phyloP scores from a whole-genome alignment of 2,113 vertebrate genomes.

The Perccottus glenii region DNA sequence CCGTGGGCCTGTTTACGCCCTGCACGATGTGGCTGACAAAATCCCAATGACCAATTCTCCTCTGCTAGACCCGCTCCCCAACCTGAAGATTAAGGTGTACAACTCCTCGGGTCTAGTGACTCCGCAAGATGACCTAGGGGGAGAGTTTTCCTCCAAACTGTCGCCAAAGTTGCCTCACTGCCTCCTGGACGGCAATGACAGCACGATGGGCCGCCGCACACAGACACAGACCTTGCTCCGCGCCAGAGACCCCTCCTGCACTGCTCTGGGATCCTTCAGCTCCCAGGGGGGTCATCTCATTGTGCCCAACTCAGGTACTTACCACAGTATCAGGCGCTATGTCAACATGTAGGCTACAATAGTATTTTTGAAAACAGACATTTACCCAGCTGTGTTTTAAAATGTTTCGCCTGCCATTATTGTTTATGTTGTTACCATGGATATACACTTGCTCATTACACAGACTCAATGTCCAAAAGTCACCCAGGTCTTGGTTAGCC shows the following conservation, averaged over 20 bases:
- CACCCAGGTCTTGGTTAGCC: no score
- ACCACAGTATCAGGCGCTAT: neutral
- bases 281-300: slow-evolving; percentile 94
- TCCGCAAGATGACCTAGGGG: slow-evolving; percentile 90
- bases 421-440: no score
- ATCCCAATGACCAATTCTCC: slow-evolving; percentile 99
- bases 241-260: slow-evolving; percentile 91
- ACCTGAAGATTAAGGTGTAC: slow-evolving; percentile 98
- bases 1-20: slow-evolving; percentile 93
- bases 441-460: no score
- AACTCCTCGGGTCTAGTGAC: slow-evolving; percentile 92
- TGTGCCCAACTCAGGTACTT: slow-evolving; percentile 92
- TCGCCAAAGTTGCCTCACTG: slow-evolving; percentile 92
- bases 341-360: no score
- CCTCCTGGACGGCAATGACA: slow-evolving; percentile 87
- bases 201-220: slow-evolving; percentile 86
- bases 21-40: slow-evolving; percentile 96
- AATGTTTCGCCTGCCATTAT: no score
- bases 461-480: no score
- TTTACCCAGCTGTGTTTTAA: no score
- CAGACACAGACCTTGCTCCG: slow-evolving; percentile 86
- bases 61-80: slow-evolving; percentile 92
- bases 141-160: slow-evolving; percentile 90
- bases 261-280: slow-evolving; percentile 93
- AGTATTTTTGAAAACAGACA: no score